Base-by-base conservation (phyloP, 2,113 vertebrate genomes). In the Orycteropus afer region DNA sequence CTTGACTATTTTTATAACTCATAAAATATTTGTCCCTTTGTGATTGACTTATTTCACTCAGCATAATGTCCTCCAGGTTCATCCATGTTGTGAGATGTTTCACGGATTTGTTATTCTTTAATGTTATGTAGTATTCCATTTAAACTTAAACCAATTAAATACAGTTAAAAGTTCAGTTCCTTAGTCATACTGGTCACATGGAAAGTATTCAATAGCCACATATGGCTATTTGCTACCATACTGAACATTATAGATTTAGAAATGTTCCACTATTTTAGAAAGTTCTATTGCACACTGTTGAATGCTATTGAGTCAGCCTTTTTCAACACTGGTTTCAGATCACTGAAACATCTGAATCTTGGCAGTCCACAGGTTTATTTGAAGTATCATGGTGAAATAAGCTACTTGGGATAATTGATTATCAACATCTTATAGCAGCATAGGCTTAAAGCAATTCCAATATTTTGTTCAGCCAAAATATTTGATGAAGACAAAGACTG, bases 381-480 rank as follows among this genome's bases (percentile, higher is more conserved):
- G 45, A 86, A 67, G 57, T 37, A 69, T n/a, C 86, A 76, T 45
- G 65, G 79, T 18, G 29, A 86, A 89, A 51, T 93, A 83, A 89
- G 32, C 18, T 76, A 73, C 3, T 37, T 83, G 71, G 76, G 49
- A 74, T 91, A 79, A 83, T 37, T 61, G 42, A 61, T 9, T 80
- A 49, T 74, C 45, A 86, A 53, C 74, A 63, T 87, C 34, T 87
- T 65, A 73, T 42, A 51, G 79, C 6, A 17, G 74, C n/a, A 27
- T 17, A 69, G 8, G 18, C 74, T 89, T 82, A 59, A 80, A 93
- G 63, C 82, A 18, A 59, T 69, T 59, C 32, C 59, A 49, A 85
- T 96, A 78, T 95, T 89, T 92, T 82, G 67, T 69, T 42, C 40
- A 63, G 42, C 14, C 88, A 51, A n/a, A 90, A 71, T 27, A 61